Conservation (phyloP, 2,113 vertebrate species). For the Tapirus terrestris region DNA sequence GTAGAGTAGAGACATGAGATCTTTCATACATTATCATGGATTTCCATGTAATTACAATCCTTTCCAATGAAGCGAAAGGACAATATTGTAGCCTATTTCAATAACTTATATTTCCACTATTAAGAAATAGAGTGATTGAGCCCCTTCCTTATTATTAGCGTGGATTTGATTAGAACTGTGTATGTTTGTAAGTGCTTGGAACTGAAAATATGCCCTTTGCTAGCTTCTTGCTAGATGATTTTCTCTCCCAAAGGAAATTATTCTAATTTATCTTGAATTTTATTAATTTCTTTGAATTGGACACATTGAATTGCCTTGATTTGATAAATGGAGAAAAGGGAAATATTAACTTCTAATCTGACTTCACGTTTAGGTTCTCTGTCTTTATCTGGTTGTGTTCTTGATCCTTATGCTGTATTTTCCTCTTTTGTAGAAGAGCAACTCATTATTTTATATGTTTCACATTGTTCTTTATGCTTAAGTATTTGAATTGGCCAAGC, state of each 20-base stretch:
- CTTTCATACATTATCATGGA: constrained; percentile 82
- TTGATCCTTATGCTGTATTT: neutral
- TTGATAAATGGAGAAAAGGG: neutral
- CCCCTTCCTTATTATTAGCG: constrained; percentile 17
- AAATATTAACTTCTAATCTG: neutral
- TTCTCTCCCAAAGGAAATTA: constrained; percentile 32
- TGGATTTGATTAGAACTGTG: neutral
- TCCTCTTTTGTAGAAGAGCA: neutral
- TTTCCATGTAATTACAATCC: constrained; percentile 81
- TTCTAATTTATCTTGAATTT: constrained; percentile 44
- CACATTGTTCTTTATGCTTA: neutral
- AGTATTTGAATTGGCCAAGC: neutral
- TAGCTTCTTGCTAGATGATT: neutral
- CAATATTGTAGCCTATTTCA: constrained; percentile 71
- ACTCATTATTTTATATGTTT: neutral
- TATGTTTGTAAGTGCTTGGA: neutral
- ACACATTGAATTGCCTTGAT: neutral
- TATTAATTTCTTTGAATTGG: constrained; percentile 13
- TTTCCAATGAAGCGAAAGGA: constrained; percentile 72
- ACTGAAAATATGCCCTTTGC: constrained; percentile 29
- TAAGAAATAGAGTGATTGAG: constrained; percentile 36
- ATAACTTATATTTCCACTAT: constrained; percentile 49
- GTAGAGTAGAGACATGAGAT: constrained; percentile 58
- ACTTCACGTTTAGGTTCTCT: neutral
- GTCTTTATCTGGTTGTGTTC: neutral